Base-by-base conservation (phyloP, 1,140 invertebrate genomes). In the Meloidogyne exigua region DNA sequence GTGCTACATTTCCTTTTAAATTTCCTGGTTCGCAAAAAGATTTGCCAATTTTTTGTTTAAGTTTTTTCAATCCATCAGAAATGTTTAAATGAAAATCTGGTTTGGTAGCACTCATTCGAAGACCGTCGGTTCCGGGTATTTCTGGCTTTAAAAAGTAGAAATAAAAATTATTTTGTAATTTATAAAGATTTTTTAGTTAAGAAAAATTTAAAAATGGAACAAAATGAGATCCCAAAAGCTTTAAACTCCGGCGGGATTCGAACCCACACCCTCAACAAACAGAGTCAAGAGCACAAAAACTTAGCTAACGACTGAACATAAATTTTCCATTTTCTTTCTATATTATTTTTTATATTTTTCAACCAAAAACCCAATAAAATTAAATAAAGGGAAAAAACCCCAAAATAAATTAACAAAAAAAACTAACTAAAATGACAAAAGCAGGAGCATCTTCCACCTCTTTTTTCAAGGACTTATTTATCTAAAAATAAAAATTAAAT, bases 21-120 rank as follows among this genome's bases (percentile, higher is more conserved):
- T 98, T 98, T 71, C 95, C 95, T 10, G 95, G 95, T 87, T 98
- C 96, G 63, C 96, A 99, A 87, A 98, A 98, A 25, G 96, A 95
- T 89, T 95, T 96, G 85, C 95, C 96, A 18, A 99, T 88, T 88
- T 99, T 99, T 88, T 94, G 95, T 87, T 97, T 98, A 1, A 98
- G 91, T 86, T 91, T 90, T 18, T 92, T 91, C 9, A 94, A 91
- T 67, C 92, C 92, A 84, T 99, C 97, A 5, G 98, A 88, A 26
- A 73, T 57, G 90, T 99, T 96, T 82, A 99, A 98, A 89, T 98
- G 98, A 39, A 95, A 96, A 76, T 98, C 95, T 85, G 94, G 93
- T 88, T 96, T 94, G 0, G 96, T 94, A 23, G 79, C 71, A 70
- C 95, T 98, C 96, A 99, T 99, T 90, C 99, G 98, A 13, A 85